Base-by-base conservation (phyloP, 2,113 vertebrate species). In the Mobula birostris region DNA sequence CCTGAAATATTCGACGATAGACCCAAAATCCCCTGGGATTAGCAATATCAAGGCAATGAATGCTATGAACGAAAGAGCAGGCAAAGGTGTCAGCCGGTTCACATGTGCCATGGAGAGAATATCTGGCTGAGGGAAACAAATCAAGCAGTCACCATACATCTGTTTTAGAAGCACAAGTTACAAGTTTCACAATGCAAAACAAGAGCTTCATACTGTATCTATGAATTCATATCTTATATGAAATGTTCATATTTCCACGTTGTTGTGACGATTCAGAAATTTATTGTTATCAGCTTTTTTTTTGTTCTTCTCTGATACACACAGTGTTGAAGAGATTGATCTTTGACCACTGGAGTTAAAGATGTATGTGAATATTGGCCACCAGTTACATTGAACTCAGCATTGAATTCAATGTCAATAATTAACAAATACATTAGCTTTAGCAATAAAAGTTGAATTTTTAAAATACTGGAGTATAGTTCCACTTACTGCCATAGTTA, bases 21-120 rank as follows among this genome's bases (percentile, higher is more conserved):
- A 96, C 94, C 96, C 97, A 96, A 98, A 99, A 95, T 95, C 97
- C 94, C 97, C 97, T 0, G 96, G 96, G 94, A 97, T 96, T 94
- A 98, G 95, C 95, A 98, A 97, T 74, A 98, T 94, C 94, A 98
- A 95, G 29, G 98, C 97, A 93, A 98, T 63, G 0, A 94, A 32
- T 0, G 97, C 96, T 5, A 97, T 98, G 95, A 98, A 98, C 83
- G 98, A 96, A 40, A 99, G 96, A 0, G 98, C 98, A 61, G 98
- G 98, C 74, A 97, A 97, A 0, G 98, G 98, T 0, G 97, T 98
- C 95, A 98, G 96, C 94, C 95, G 76, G 36, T 70, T 95, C 94
- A 98, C 95, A 0, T 98, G 98, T 94, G 97, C 97, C 98, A 98
- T 98, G 24, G 98, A 96, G 82, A 99, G 96, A 91, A 98, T 97